Base-by-base conservation (phyloP, 2,888 invertebrate species). In the Amaurobius ferox region DNA sequence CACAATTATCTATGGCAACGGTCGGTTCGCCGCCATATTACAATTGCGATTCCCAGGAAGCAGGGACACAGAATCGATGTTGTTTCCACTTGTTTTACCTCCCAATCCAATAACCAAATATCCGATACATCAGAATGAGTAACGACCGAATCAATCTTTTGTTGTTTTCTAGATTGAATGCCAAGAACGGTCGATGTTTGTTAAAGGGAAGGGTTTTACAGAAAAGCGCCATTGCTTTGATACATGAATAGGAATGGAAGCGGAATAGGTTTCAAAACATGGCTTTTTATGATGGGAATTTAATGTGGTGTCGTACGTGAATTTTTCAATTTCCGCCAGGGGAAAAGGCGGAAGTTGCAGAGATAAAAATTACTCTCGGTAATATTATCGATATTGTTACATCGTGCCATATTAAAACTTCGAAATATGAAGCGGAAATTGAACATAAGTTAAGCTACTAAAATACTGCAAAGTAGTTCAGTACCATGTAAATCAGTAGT, bases 51-150 rank as follows among this genome's bases (percentile, higher is more conserved):
- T 78, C 62, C 64, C 28, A 74, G 39, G 74, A 55, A 55, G 55
- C 55, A 55, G 26, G 66, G 26, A 35, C 23, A 32, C 26, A n/a
- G 23, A 79, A 79, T 79, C 79, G 72, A 66, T 79, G 72, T 66
- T 66, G 48, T 72, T 79, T 79, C 67, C 72, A 72, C 40, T 79
- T 72, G 72, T 79, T 79, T 79, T 72, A 72, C 72, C 28, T 72
- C 79, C 55, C 35, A 72, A 72, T 79, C 66, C 79, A 72, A 79
- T 79, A 79, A 79, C 72, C 48, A 64, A 55, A 55, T 55, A 55
- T 72, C 72, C 72, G 26, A 66, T 79, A 71, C 40, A 71, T 71
- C 71, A 44, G 79, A 71, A 79, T 79, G 71, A 79, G 70, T 71
- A 72, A 72, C 62, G 66, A 79, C 40, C 71, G 48, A 35, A 32